These are phyloP conservation scores for Talpa occidentalis DNA, from an alignment of 2,113 vertebrate species.

Conservation along the genomic window DNA sequence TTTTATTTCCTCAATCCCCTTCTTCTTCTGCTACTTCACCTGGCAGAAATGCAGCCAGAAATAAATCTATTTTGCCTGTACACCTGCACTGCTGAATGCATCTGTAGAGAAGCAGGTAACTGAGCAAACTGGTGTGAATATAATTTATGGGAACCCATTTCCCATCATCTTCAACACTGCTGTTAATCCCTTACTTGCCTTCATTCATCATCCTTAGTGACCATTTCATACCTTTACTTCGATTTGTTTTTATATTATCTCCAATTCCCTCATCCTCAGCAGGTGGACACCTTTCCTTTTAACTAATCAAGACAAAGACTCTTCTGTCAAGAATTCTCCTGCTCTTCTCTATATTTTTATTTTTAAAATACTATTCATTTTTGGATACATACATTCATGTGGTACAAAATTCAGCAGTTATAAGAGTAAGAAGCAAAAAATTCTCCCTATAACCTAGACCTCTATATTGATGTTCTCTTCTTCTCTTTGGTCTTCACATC, in stretches of 20 bases:
- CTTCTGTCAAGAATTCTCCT: conserved; percentile 6
- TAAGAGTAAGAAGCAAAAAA: background rate
- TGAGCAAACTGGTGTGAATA: background rate
- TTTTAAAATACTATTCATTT: background rate
- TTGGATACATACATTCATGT: background rate
- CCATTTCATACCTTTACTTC: background rate
- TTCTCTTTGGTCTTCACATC: background rate
- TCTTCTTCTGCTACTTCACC: background rate
- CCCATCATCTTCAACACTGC: background rate
- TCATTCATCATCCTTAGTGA: background rate
- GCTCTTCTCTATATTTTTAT: background rate
- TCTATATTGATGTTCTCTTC: background rate
- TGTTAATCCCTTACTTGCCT: background rate
- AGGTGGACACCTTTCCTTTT: background rate
- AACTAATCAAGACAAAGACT: conserved; percentile 31
- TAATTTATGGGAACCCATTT: background rate
- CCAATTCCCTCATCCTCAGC: background rate
- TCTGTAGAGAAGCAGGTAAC: background rate
- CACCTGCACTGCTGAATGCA: background rate
- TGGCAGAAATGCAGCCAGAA: background rate
- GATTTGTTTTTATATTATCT: background rate
- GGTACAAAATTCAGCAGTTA: background rate
- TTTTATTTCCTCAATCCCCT: background rate
- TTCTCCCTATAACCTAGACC: background rate
- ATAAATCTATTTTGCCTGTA: background rate